These are phyloP conservation scores for Misgurnus anguillicaudatus DNA, from an alignment of 2,113 vertebrate species.

Conservation along the genomic window DNA sequence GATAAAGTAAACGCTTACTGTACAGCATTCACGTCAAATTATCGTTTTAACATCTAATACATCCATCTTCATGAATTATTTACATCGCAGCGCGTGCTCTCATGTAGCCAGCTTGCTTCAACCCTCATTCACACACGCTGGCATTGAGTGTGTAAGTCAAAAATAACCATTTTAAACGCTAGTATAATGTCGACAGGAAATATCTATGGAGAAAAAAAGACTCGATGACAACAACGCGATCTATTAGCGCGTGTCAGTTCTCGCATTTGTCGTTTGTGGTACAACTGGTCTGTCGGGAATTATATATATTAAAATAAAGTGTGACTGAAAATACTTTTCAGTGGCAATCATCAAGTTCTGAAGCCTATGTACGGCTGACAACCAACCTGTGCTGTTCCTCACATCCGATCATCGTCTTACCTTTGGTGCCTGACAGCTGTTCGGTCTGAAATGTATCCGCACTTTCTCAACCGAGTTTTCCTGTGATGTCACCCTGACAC, in stretches of 20 bases:
- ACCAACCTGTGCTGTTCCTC: slow-evolving; percentile 4
- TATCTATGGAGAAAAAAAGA: neutral
- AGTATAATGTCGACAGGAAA: neutral
- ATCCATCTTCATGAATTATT: slow-evolving; percentile 10
- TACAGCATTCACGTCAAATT: neutral
- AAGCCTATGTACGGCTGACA: neutral
- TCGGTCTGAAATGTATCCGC: slow-evolving; percentile 29
- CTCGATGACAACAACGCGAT: too few relatives aligned
- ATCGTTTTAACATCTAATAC: slow-evolving; percentile 19
- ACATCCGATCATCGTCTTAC: slow-evolving; percentile 29
- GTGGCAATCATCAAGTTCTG: neutral
- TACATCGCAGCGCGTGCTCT: neutral
- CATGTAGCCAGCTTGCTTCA: neutral
- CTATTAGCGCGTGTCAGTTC: too few relatives aligned
- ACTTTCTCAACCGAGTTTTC: neutral
- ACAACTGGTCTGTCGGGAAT: too few relatives aligned
- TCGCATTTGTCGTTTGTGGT: too few relatives aligned
- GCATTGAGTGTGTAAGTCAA: neutral
- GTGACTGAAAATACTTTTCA: neutral
- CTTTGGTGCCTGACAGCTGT: slow-evolving; percentile 6
- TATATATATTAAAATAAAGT: too few relatives aligned
- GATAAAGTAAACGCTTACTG: neutral
- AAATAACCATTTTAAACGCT: neutral
- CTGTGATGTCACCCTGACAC: neutral
- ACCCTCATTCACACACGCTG: neutral